These are phyloP conservation scores for Willisornis vidua DNA, from an alignment of 2,113 vertebrate genomes.

Conservation along the genomic window DNA sequence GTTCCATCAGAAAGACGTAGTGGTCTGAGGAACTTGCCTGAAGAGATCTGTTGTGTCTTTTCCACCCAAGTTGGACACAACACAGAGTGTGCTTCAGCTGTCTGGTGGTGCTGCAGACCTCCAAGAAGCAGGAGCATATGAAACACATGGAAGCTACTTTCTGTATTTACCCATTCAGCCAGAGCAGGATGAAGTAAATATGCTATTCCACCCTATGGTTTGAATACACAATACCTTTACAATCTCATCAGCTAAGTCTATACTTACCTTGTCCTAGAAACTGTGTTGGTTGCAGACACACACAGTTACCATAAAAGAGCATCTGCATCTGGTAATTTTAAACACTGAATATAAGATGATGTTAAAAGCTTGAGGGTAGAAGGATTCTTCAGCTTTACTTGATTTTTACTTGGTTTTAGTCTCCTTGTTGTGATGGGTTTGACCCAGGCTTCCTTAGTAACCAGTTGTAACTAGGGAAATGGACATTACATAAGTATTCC, in stretches of 20 bases:
- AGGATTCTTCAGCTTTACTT: neutral
- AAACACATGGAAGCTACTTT: accelerated
- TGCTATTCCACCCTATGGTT: neutral
- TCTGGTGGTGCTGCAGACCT: neutral
- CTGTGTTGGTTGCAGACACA: accelerated
- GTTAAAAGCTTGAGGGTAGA: neutral
- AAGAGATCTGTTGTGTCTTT: neutral
- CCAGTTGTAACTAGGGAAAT: no score
- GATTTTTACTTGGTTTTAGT: neutral
- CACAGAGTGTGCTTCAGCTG: neutral
- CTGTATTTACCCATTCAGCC: neutral
- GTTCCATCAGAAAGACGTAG: neutral
- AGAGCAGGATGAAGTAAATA: neutral
- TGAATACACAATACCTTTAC: neutral
- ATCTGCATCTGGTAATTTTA: neutral
- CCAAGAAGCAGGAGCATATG: neutral
- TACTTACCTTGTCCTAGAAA: neutral
- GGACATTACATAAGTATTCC: no score
- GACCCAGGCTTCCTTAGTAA: no score
- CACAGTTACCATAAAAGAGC: neutral
- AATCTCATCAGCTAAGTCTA: neutral
- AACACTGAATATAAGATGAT: neutral
- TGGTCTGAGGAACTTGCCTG: no score
- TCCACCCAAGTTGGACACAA: neutral
- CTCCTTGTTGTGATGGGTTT: neutral